Evolutionary conservation across 37 sponge, comb jelly and placozoan genomes (phyloP).

Genomic region (Eunapius fragilis): DNA sequence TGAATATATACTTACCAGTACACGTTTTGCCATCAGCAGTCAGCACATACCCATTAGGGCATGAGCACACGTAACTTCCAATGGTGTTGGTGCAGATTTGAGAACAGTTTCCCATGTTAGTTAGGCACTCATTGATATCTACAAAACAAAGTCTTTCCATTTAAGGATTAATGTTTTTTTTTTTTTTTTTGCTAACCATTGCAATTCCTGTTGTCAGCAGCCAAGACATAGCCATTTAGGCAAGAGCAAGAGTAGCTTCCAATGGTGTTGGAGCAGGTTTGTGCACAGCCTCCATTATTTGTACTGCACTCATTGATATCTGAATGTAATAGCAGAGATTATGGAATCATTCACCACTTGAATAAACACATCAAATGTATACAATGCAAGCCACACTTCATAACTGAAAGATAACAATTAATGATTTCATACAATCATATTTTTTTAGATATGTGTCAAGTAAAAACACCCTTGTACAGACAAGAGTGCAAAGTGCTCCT

Average conservation of each 20-base stretch:
- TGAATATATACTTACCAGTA: conserved; percentile 9
- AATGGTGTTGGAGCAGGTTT: neutral
- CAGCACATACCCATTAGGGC: conserved; percentile 13
- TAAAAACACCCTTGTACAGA: too few relatives aligned
- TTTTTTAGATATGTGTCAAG: too few relatives aligned
- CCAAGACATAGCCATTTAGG: neutral
- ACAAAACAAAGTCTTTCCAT: neutral
- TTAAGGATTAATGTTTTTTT: too few relatives aligned
- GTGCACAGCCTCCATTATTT: neutral
- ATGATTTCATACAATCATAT: too few relatives aligned
- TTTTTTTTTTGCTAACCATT: neutral
- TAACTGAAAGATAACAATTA: too few relatives aligned
- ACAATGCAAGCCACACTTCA: too few relatives aligned
- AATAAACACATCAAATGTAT: too few relatives aligned
- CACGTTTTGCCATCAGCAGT: neutral
- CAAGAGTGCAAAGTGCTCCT: too few relatives aligned
- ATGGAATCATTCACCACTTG: too few relatives aligned
- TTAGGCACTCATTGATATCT: conserved; percentile 48
- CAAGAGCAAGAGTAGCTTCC: conserved; percentile 14
- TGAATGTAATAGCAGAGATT: too few relatives aligned
- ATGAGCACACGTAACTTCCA: conserved; percentile 22
- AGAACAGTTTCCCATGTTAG: conserved; percentile 43
- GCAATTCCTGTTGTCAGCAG: neutral
- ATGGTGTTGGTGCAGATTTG: conserved; percentile 27
- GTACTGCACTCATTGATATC: conserved; percentile 9